Conservation (phyloP, 2,797 vertebrate species). For the Acridotheres tristis region DNA sequence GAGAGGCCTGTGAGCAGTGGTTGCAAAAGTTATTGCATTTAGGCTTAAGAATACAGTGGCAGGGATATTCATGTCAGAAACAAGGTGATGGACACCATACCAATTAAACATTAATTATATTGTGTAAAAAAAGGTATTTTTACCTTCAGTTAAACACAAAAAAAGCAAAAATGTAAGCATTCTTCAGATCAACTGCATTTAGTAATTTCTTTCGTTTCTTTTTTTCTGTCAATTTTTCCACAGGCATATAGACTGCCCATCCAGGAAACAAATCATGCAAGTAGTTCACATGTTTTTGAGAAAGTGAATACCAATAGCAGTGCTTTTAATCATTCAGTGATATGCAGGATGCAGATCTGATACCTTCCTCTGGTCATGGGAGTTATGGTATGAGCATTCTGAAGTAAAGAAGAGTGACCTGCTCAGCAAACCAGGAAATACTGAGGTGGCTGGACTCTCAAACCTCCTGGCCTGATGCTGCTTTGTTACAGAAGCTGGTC, state of each 20-base stretch:
- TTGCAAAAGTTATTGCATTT: neutral
- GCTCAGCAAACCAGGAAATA: neutral
- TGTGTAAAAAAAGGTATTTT: neutral
- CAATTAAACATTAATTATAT: neutral
- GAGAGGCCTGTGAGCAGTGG: neutral
- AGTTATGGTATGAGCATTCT: neutral
- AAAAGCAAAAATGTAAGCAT: neutral
- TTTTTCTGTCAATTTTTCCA: neutral
- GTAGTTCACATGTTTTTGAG: neutral
- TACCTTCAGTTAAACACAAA: neutral
- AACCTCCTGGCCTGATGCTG: accelerated
- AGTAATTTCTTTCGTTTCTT: neutral
- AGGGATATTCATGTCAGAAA: neutral
- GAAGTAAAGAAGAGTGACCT: neutral
- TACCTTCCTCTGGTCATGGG: accelerated
- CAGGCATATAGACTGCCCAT: neutral
- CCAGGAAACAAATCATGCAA: neutral
- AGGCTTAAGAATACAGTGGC: neutral
- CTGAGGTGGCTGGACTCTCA: neutral
- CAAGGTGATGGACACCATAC: neutral
- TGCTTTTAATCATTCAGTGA: neutral
- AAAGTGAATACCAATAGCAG: neutral
- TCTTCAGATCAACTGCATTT: neutral
- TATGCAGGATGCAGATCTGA: neutral
- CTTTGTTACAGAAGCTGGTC: neutral